Conservation (phyloP, 2,797 vertebrate genomes). For the Acrossocheilus fasciatus region DNA sequence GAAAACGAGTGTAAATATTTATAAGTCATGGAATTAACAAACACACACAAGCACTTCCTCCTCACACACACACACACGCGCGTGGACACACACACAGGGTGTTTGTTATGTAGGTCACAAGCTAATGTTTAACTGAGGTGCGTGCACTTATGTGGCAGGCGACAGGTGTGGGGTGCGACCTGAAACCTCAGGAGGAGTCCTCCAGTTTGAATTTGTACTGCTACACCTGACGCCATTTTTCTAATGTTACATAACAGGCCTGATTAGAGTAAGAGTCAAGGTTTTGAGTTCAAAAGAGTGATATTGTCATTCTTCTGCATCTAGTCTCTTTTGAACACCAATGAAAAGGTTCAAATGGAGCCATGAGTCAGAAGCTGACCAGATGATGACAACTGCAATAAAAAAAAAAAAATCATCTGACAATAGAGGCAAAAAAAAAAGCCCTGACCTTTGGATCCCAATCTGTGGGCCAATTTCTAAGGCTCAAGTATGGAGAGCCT, state of each 20-base stretch:
- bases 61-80: slow-evolving; percentile 34
- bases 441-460: slow-evolving; percentile 9
- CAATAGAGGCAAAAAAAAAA: slow-evolving; percentile 2
- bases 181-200: slow-evolving; percentile 42
- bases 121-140: slow-evolving; percentile 61
- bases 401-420: neutral
- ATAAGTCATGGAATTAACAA: neutral
- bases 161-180: slow-evolving; percentile 59
- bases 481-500: neutral
- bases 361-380: neutral
- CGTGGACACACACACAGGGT: slow-evolving; percentile 30
- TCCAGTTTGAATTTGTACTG: neutral
- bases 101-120: slow-evolving; percentile 61
- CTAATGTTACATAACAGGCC: neutral
- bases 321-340: neutral
- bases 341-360: neutral
- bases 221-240: neutral
- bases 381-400: neutral
- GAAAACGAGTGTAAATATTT: slow-evolving; percentile 20
- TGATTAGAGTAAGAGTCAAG: neutral
- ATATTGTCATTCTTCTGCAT: neutral
- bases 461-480: neutral
- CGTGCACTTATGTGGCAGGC: slow-evolving; percentile 27
- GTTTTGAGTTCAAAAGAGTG: slow-evolving; percentile 9
- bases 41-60: neutral